These are phyloP conservation scores for Porphyrio hochstetteri DNA, from an alignment of 2,113 vertebrate genomes.

Conservation along the genomic window DNA sequence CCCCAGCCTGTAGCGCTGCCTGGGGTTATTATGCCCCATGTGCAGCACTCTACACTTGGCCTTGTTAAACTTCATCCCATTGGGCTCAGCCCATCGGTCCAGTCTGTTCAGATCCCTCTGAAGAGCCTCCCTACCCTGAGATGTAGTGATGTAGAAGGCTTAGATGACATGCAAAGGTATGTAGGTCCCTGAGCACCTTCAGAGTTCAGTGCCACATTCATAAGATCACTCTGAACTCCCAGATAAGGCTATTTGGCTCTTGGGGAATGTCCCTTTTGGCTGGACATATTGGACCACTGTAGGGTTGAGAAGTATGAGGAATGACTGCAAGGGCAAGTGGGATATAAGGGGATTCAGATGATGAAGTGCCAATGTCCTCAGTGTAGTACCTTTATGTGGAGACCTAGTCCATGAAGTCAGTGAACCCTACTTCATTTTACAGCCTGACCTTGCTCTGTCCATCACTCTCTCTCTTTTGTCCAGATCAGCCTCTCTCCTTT, in stretches of 20 bases:
- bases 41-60: too few relatives aligned
- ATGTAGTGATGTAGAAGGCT: too few relatives aligned
- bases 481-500: neutral
- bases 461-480: neutral
- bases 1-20: too few relatives aligned
- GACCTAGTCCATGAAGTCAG: neutral
- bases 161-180: too few relatives aligned
- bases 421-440: neutral
- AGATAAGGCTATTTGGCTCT: neutral
- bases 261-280: neutral
- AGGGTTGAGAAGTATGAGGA: neutral
- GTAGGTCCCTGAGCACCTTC: neutral
- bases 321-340: neutral
- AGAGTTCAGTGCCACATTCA: too few relatives aligned
- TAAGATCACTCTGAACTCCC: neutral
- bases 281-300: neutral
- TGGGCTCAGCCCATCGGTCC: too few relatives aligned
- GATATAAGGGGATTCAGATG: neutral
- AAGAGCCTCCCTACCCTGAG: too few relatives aligned
- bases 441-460: neutral
- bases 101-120: too few relatives aligned
- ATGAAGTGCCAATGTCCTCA: neutral
- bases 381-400: neutral
- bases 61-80: too few relatives aligned
- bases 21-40: too few relatives aligned